These are phyloP conservation scores for Anoplius nigerrimus DNA, from an alignment of 2,888 invertebrate species.

Conservation along the genomic window DNA sequence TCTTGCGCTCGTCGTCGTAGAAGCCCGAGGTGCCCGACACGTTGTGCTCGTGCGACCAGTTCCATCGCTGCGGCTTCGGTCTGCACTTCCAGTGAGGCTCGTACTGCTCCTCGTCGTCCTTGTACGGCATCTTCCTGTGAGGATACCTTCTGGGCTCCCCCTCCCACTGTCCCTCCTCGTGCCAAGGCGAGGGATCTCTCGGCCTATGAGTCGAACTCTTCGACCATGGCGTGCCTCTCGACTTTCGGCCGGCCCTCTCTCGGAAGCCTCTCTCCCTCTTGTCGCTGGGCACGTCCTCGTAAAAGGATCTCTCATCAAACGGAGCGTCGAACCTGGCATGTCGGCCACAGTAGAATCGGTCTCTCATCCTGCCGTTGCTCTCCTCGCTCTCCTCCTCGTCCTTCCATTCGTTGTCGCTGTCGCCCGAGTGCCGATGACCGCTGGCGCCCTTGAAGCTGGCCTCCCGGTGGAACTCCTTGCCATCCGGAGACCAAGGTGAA, in stretches of 20 bases:
- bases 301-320: constrained; percentile 62
- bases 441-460: constrained; percentile 73
- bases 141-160: constrained; percentile 64
- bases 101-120: constrained; percentile 68
- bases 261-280: constrained; percentile 66
- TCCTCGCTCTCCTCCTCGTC: constrained; percentile 75
- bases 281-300: constrained; percentile 57
- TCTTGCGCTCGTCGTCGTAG: constrained; percentile 72
- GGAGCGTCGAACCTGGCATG: constrained; percentile 61
- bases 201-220: constrained; percentile 78
- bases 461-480: constrained; percentile 78
- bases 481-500: constrained; percentile 88
- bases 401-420: constrained; percentile 73
- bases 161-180: constrained; percentile 81
- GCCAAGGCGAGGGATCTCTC: constrained; percentile 88
- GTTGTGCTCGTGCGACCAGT: constrained; percentile 56
- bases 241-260: constrained; percentile 62
- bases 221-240: constrained; percentile 67
- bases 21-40: constrained; percentile 37
- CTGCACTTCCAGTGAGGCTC: constrained; percentile 69
- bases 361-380: constrained; percentile 59
- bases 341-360: constrained; percentile 70
- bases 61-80: constrained; percentile 63
- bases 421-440: constrained; percentile 73
- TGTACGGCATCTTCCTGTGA: constrained; percentile 65